phyloP scores from a whole-genome alignment of 2,797 vertebrate species.

The Iguana delicatissima region DNA sequence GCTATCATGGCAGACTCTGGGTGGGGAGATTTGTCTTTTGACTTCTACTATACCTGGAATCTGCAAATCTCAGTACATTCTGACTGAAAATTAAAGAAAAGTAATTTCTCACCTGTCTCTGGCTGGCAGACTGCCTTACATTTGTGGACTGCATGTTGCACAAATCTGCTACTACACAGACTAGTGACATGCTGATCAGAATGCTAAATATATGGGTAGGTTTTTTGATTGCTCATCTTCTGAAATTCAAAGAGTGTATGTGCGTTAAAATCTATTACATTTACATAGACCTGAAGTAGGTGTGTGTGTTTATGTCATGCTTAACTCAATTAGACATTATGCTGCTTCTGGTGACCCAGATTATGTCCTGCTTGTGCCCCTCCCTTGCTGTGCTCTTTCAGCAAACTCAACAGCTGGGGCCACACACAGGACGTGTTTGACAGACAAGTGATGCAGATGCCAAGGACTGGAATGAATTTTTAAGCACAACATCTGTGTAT shows the following conservation, averaged over 20 bases:
- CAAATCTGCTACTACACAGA: neutral
- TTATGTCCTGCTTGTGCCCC: conserved; percentile 28
- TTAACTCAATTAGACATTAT: conserved; percentile 13
- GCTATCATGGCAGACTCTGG: too few relatives aligned
- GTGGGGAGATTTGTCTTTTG: neutral
- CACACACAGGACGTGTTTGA: conserved; percentile 59
- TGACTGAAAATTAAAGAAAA: neutral
- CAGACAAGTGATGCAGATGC: conserved; percentile 67
- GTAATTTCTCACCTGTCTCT: neutral
- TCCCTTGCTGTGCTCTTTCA: conserved; percentile 44
- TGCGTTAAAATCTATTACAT: neutral
- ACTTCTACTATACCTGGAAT: neutral
- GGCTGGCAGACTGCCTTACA: neutral
- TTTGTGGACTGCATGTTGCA: neutral
- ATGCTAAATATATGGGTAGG: neutral
- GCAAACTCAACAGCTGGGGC: conserved; percentile 63
- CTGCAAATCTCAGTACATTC: neutral
- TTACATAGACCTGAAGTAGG: neutral
- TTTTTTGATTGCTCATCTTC: neutral
- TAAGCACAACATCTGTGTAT: conserved; percentile 80
- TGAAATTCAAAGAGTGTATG: neutral
- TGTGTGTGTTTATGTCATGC: neutral
- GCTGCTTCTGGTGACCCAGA: conserved; percentile 9
- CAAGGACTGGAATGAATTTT: conserved; percentile 76
- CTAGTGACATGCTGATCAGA: neutral